Conservation (phyloP, 2,797 vertebrate genomes). For the Sternarchorhynchus goeldii region DNA sequence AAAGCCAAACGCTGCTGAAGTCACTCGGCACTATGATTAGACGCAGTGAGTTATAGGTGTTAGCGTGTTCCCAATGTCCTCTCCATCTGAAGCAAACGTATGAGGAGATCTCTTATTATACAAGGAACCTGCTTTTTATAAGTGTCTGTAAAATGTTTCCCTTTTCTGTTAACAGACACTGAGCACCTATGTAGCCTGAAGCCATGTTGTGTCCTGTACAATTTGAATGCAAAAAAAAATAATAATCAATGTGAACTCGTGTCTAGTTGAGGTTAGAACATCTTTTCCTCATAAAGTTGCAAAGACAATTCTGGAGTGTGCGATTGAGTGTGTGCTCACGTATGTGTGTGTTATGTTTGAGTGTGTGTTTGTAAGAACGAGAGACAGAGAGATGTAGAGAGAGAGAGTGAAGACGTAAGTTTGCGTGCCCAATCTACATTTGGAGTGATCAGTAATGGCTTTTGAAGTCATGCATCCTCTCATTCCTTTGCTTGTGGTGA, state of each 20-base stretch:
- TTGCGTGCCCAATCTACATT: slow-evolving; percentile 46
- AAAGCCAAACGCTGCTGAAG: slow-evolving; percentile 29
- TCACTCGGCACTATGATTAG: slow-evolving; percentile 17
- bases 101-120: not conserved
- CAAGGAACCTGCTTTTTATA: not conserved
- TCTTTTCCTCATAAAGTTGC: not conserved
- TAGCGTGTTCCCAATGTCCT: not conserved
- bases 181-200: not conserved
- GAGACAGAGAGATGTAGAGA: slow-evolving; percentile 26
- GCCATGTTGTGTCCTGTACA: not conserved
- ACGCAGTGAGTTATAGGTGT: slow-evolving; percentile 28
- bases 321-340: not conserved
- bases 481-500: slow-evolving; percentile 64
- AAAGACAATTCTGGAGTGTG: not conserved
- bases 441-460: slow-evolving; percentile 58
- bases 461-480: slow-evolving; percentile 64
- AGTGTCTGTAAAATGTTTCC: not conserved
- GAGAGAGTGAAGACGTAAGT: slow-evolving; percentile 22
- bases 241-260: not conserved
- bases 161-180: not conserved
- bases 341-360: not conserved
- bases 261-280: not conserved
- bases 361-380: slow-evolving; percentile 28
- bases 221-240: not conserved
- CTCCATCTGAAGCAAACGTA: not conserved